A percentile compares a stretch with the other conserved stretches of the same genome.
Evolutionary conservation across 2,888 invertebrate species (phyloP).

Genomic region (Drosophila fulvimacula): DNA sequence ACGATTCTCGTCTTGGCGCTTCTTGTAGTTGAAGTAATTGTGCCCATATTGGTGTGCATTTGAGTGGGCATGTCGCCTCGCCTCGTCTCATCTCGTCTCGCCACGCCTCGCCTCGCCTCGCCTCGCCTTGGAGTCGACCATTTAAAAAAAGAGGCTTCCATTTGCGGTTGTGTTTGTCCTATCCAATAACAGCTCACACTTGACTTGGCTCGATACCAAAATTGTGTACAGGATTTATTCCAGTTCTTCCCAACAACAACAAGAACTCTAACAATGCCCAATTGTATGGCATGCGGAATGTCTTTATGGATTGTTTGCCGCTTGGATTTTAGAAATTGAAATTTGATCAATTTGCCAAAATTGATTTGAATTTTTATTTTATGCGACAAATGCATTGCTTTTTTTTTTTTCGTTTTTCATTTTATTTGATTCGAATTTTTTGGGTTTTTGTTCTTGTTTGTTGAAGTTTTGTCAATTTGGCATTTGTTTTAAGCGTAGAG

Average conservation of each 20-base stretch:
- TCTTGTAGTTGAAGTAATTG: conserved; percentile 52
- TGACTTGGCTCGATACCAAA: conserved; percentile 19
- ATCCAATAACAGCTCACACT: conserved; percentile 39
- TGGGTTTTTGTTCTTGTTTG: not conserved
- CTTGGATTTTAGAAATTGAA: conserved; percentile 9
- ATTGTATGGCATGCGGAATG: conserved; percentile 11
- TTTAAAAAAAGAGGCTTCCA: conserved; percentile 25
- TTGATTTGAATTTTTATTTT: conserved; percentile 14
- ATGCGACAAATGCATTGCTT: conserved; percentile 14
- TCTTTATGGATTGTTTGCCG: conserved; percentile 11
- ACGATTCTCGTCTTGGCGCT: conserved; percentile 5
- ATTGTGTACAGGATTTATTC: conserved; percentile 3
- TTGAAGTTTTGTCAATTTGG: not conserved
- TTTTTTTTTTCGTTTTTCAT: not conserved
- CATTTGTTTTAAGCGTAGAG: conserved; percentile 1
- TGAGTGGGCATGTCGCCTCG: conserved; percentile 29
- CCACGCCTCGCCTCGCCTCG: not conserved
- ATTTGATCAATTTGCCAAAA: conserved; percentile 12
- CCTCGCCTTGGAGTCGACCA: not conserved
- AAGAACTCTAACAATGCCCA: conserved; percentile 3
- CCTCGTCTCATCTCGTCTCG: not conserved
- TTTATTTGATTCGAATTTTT: not conserved
- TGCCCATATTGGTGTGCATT: conserved; percentile 44
- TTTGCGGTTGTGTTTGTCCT: conserved; percentile 45
- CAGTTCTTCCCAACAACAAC: not conserved